Conservation (phyloP, 2,113 vertebrate genomes). For the Macrotus californicus region DNA sequence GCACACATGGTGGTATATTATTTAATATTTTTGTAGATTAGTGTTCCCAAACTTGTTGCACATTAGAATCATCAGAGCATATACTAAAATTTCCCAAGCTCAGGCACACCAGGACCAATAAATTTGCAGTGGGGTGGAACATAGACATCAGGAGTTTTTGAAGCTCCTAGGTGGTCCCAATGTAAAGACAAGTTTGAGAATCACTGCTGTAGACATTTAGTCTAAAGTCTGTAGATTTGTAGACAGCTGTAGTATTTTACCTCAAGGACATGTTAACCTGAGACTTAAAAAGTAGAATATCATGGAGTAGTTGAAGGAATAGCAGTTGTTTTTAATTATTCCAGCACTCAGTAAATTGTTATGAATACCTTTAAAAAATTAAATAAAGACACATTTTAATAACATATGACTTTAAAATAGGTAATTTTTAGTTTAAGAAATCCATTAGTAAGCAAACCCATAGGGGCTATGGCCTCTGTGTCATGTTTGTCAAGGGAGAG, state of each 20-base stretch:
- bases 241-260: not conserved
- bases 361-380: not conserved
- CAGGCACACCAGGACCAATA: not conserved
- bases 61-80: not conserved
- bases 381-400: not conserved
- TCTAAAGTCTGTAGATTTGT: not conserved
- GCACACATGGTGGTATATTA: not conserved
- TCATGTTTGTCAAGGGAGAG: constrained; percentile 15
- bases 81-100: not conserved
- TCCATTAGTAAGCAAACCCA: not conserved
- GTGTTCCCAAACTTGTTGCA: not conserved
- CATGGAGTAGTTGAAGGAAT: not conserved
- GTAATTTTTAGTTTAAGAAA: constrained; percentile 4
- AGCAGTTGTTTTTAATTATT: constrained; percentile 1
- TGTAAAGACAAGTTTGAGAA: not conserved
- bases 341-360: not conserved
- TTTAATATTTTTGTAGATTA: not conserved
- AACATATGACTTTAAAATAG: not conserved
- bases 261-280: not conserved
- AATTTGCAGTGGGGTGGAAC: not conserved
- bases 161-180: not conserved
- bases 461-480: not conserved
- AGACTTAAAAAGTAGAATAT: constrained; percentile 25
- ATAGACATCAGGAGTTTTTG: not conserved
- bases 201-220: not conserved